These are phyloP conservation scores for Triplophysa tibetana DNA, from an alignment of 2,113 vertebrate species.

Conservation along the genomic window DNA sequence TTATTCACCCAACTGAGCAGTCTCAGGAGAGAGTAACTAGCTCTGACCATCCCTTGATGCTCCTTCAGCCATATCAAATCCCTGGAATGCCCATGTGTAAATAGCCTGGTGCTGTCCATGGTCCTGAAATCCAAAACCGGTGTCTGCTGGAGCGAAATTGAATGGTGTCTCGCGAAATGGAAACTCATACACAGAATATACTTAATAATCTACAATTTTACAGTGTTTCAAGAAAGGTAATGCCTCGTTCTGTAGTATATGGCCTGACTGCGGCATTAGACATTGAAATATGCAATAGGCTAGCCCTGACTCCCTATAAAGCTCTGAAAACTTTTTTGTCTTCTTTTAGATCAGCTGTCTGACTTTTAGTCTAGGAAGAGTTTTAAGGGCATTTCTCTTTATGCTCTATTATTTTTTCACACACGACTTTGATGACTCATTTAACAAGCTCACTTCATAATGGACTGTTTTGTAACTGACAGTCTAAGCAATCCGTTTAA, in stretches of 20 bases:
- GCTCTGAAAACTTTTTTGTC: neutral
- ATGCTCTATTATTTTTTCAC: neutral
- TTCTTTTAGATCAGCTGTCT: neutral
- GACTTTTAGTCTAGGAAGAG: neutral
- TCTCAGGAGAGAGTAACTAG: neutral
- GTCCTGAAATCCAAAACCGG: conserved; percentile 4
- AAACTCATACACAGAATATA: neutral
- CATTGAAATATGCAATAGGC: neutral
- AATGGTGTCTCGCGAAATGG: neutral
- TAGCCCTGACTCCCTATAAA: too few species aligned
- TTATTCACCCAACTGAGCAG: conserved; percentile 11
- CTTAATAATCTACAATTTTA: neutral
- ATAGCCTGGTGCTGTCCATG: neutral
- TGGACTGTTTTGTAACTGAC: conserved; percentile 45
- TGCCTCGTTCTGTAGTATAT: neutral
- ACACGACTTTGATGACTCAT: conserved; percentile 39
- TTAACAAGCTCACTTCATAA: conserved; percentile 44
- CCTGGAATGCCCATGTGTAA: neutral
- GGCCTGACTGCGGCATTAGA: neutral
- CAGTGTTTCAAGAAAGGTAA: neutral
- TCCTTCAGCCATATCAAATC: conserved; percentile 22
- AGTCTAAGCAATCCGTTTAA: conserved; percentile 17
- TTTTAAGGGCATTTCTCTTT: neutral
- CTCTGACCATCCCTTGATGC: neutral
- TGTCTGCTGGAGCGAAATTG: neutral